Base-by-base conservation (phyloP, 2,888 invertebrate genomes). In the Nomada ruficornis region DNA sequence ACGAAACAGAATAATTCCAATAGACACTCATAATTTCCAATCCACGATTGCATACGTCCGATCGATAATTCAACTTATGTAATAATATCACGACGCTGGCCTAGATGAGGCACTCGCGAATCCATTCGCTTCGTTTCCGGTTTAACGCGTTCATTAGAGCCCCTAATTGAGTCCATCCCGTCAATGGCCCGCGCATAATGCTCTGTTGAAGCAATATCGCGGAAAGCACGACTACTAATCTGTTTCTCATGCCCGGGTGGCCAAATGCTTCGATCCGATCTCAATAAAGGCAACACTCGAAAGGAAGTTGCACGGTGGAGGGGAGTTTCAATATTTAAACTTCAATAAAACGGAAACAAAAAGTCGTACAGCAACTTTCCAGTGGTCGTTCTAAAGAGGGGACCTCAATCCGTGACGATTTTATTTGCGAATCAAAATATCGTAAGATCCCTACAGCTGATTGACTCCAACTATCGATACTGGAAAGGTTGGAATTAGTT, bases 81-180 rank as follows among this genome's bases (percentile, higher is more conserved):
- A 15, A 47, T 11, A 47, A 47, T 2, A 47, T n/a, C 42, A 20
- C n/a, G n/a, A 54, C 18, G 15, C 3, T 18, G 18, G 5, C 18
- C 54, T 54, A n/a, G 1, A n/a, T 10, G 54, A n/a, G n/a, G n/a
- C n/a, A 20, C n/a, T 4, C n/a, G 13, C 52, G 13, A 54, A 36
- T 77, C 4, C 63, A 44, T 68, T 77, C 60, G 42, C 29, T 47
- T 55, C 29, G 77, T 67, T 71, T 47, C 11, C 52, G 13, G 50
- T 68, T 72, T 52, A 52, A 64, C 59, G 15, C 26, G 47, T 13
- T 59, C 65, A 74, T 68, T 52, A 57, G 50, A 20, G 71, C 15
- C 20, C 52, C 59, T 67, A 68, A 82, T 74, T 70, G 65, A 74
- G 50, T 15, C 52, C n/a, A 44, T 18, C 47, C 60, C 36, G 47